These are phyloP conservation scores for Periophthalmus magnuspinnatus DNA, from an alignment of 2,797 vertebrate genomes.

Conservation along the genomic window DNA sequence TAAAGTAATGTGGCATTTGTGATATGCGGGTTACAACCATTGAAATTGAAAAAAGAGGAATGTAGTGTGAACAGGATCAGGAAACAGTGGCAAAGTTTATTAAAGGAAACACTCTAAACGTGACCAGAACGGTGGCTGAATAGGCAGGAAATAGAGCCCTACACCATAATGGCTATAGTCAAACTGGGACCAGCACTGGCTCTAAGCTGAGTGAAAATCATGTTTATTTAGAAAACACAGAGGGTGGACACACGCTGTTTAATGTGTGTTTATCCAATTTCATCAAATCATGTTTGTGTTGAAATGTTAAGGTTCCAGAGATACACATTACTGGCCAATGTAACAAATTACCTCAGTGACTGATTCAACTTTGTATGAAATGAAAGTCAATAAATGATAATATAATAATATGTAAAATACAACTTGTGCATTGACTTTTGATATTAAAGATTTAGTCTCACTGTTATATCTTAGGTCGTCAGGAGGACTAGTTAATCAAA, in stretches of 20 bases:
- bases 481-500: background rate
- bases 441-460: background rate
- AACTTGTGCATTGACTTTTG: background rate
- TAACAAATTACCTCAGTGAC: background rate
- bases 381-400: background rate
- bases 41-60: background rate
- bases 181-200: slow-evolving; percentile 2
- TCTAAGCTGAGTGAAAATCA: slow-evolving; percentile 7
- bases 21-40: background rate
- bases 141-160: background rate
- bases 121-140: slow-evolving; percentile 4
- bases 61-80: slow-evolving; percentile 11
- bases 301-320: no score
- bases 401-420: background rate
- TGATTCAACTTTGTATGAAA: background rate
- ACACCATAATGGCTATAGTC: slow-evolving; percentile 3
- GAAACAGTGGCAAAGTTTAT: background rate
- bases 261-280: slow-evolving; percentile 4
- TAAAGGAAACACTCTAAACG: slow-evolving; percentile 8
- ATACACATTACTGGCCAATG: background rate
- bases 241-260: slow-evolving; percentile 15
- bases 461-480: background rate
- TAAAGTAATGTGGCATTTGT: background rate
- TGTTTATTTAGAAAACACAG: slow-evolving; percentile 19
- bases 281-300: slow-evolving; percentile 1